Conservation (phyloP, 2,797 vertebrate species). For the Pangasius macronema region DNA sequence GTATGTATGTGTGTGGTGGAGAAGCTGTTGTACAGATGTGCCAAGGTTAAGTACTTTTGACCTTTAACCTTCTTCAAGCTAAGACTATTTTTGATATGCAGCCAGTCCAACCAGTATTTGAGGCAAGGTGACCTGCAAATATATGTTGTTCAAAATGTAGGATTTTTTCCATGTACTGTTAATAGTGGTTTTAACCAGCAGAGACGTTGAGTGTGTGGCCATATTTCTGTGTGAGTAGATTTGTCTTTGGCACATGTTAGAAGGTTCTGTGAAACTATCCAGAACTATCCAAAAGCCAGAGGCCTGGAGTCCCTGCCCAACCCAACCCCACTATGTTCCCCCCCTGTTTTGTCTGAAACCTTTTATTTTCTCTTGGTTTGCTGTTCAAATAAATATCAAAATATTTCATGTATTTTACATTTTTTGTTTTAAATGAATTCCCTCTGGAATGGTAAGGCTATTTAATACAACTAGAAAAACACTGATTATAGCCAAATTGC, state of each 20-base stretch:
- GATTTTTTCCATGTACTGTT: slow-evolving; percentile 7
- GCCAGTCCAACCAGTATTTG: slow-evolving; percentile 33
- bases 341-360: slow-evolving; percentile 33
- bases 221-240: slow-evolving; percentile 40
- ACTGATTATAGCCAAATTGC: slow-evolving; percentile 36
- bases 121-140: not conserved
- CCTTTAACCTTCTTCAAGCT: slow-evolving; percentile 43
- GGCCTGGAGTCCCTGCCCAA: slow-evolving; percentile 37
- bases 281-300: slow-evolving; percentile 43
- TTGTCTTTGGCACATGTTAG: slow-evolving; percentile 37
- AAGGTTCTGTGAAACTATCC: slow-evolving; percentile 49
- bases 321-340: slow-evolving; percentile 20
- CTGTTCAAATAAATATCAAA: slow-evolving; percentile 33
- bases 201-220: slow-evolving; percentile 32
- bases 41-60: slow-evolving; percentile 45
- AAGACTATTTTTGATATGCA: slow-evolving; percentile 45
- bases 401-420: slow-evolving; percentile 3
- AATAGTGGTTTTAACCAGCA: slow-evolving; percentile 14
- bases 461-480: slow-evolving; percentile 45
- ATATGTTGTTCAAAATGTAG: not conserved
- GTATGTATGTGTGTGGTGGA: not conserved
- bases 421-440: slow-evolving; percentile 9
- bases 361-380: slow-evolving; percentile 38
- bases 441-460: slow-evolving; percentile 12
- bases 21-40: slow-evolving; percentile 52